Conservation (phyloP, 2,888 invertebrate species). For the Halictus ligatus region DNA sequence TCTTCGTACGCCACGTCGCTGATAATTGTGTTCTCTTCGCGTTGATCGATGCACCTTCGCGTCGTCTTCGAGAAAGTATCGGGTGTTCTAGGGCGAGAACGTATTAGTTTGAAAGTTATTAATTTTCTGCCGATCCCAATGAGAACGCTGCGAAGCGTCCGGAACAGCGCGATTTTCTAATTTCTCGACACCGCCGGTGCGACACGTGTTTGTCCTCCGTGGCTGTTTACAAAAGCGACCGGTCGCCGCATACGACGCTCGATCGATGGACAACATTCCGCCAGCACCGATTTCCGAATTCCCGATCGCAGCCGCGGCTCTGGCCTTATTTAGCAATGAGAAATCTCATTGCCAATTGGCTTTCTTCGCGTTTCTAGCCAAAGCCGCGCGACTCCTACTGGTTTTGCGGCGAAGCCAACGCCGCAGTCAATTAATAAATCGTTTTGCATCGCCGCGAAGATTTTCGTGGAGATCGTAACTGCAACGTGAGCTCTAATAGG, state of each 20-base stretch:
- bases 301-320: conserved; percentile 43
- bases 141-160: background rate
- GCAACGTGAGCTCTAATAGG: background rate
- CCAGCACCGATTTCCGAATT: conserved; percentile 65
- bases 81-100: too few relatives aligned
- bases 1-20: too few relatives aligned
- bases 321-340: conserved; percentile 54
- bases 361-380: conserved; percentile 40
- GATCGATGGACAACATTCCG: conserved; percentile 59
- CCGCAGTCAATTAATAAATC: conserved; percentile 19
- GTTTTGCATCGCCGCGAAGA: background rate
- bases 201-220: background rate
- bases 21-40: too few relatives aligned
- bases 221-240: conserved; percentile 31
- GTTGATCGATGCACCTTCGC: too few relatives aligned
- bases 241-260: conserved; percentile 24
- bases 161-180: conserved; percentile 9
- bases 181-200: conserved; percentile 18
- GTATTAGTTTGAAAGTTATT: too few relatives aligned
- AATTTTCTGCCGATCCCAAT: background rate
- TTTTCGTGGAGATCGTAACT: background rate
- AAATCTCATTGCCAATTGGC: conserved; percentile 61
- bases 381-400: background rate
- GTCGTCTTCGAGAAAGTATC: too few relatives aligned
- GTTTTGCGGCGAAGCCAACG: conserved; percentile 10